phyloP scores from a whole-genome alignment of 2,888 invertebrate genomes.

The Agrilus biguttatus region DNA sequence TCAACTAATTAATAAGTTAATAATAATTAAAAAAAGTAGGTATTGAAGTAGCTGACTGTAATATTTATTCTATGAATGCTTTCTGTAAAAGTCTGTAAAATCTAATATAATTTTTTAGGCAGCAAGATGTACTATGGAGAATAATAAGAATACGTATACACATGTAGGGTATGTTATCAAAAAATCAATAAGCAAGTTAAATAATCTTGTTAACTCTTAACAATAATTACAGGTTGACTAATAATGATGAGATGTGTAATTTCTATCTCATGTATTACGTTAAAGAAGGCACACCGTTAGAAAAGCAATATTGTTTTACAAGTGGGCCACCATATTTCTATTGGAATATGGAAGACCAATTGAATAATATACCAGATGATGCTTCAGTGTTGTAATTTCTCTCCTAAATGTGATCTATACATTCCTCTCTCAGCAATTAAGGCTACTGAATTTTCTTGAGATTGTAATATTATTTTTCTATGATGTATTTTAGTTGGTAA shows the following conservation, averaged over 20 bases:
- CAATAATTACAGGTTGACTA: constrained; percentile 48
- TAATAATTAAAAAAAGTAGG: no score
- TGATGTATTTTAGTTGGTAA: background rate
- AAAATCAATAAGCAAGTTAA: no score
- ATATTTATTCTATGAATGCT: no score
- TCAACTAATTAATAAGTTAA: no score
- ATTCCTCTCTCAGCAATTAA: no score
- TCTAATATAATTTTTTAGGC: constrained; percentile 38
- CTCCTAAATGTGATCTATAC: no score
- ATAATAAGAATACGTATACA: constrained; percentile 46
- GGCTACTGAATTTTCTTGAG: no score
- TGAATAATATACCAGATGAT: constrained; percentile 67
- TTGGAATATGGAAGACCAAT: constrained; percentile 55
- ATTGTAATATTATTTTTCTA: background rate
- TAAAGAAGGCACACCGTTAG: constrained; percentile 54
- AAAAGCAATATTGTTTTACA: constrained; percentile 71
- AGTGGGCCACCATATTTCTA: constrained; percentile 72
- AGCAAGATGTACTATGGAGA: constrained; percentile 86
- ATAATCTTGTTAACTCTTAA: background rate
- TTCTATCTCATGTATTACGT: constrained; percentile 92
- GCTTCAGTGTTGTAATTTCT: constrained; percentile 39
- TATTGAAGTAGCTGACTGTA: no score
- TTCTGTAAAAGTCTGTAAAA: background rate
- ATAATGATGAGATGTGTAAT: constrained; percentile 89
- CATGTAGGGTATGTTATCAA: constrained; percentile 51